These are phyloP conservation scores for Saccostrea glomerata DNA, from an alignment of 1,140 invertebrate species.

Conservation along the genomic window DNA sequence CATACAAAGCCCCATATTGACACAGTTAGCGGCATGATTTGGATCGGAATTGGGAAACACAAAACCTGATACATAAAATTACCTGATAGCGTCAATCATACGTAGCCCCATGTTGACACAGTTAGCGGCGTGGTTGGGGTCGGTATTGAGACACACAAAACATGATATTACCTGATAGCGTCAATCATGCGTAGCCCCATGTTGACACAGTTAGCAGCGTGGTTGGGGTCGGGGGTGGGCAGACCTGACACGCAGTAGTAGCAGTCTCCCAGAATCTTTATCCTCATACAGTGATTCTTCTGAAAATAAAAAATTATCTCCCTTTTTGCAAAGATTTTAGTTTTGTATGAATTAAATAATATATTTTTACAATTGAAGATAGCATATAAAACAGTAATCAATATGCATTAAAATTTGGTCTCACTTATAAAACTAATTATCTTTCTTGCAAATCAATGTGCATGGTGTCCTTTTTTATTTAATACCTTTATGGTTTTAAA, in stretches of 20 bases:
- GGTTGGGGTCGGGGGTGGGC: slow-evolving; percentile 91
- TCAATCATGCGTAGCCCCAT: slow-evolving; percentile 98
- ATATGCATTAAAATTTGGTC: too few species aligned
- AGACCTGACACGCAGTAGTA: slow-evolving; percentile 96
- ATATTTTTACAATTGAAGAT: too few species aligned
- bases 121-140: slow-evolving; percentile 93
- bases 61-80: slow-evolving; percentile 83
- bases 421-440: too few species aligned
- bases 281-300: slow-evolving; percentile 92
- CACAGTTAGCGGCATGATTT: slow-evolving; percentile 94
- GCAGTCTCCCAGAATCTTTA: slow-evolving; percentile 95
- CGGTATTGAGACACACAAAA: slow-evolving; percentile 84
- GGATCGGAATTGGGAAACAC: slow-evolving; percentile 86
- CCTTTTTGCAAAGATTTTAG: too few species aligned
- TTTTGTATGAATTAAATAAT: too few species aligned
- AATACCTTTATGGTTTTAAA: too few species aligned
- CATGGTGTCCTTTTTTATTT: too few species aligned
- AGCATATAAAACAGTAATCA: too few species aligned
- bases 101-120: slow-evolving; percentile 97
- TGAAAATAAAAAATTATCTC: slow-evolving; percentile 80
- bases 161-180: slow-evolving; percentile 54
- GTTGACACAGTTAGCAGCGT: slow-evolving; percentile 95
- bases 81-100: slow-evolving; percentile 87
- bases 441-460: too few species aligned
- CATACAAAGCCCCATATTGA: slow-evolving; percentile 97